Conservation (phyloP, 2,113 vertebrate species). For the Potamarius usumacintae region DNA sequence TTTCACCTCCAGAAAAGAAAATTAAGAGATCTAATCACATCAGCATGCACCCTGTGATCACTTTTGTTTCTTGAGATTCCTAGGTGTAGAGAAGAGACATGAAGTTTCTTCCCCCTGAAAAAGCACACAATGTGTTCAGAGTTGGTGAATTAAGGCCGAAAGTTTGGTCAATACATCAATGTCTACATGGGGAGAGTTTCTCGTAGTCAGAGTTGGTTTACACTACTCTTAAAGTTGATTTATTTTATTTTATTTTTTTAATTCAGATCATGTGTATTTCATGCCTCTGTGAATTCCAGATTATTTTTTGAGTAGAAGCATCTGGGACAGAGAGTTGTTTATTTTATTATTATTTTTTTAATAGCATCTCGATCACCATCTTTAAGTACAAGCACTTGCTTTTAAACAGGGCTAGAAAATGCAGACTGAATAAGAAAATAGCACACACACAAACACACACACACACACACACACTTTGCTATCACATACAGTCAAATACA, state of each 20-base stretch:
- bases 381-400: neutral
- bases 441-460: no score
- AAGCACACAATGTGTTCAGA: neutral
- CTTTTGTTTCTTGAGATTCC: conserved; percentile 27
- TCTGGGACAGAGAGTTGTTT: no score
- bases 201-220: neutral
- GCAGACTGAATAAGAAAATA: neutral
- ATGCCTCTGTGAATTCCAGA: neutral
- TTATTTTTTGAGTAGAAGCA: no score
- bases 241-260: neutral
- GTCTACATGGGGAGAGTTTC: neutral
- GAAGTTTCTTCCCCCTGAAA: neutral
- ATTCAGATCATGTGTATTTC: neutral
- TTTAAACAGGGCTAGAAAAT: neutral
- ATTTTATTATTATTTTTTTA: no score
- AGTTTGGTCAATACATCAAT: neutral
- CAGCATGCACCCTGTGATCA: conserved; percentile 61
- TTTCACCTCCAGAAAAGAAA: conserved; percentile 56
- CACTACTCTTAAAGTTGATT: neutral
- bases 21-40: conserved; percentile 65
- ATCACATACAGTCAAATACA: neutral
- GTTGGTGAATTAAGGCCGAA: neutral
- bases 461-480: no score
- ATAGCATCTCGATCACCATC: neutral
- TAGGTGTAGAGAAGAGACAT: neutral